phyloP scores from a whole-genome alignment of 1,140 invertebrate species.

The Aradophagus sp. region DNA sequence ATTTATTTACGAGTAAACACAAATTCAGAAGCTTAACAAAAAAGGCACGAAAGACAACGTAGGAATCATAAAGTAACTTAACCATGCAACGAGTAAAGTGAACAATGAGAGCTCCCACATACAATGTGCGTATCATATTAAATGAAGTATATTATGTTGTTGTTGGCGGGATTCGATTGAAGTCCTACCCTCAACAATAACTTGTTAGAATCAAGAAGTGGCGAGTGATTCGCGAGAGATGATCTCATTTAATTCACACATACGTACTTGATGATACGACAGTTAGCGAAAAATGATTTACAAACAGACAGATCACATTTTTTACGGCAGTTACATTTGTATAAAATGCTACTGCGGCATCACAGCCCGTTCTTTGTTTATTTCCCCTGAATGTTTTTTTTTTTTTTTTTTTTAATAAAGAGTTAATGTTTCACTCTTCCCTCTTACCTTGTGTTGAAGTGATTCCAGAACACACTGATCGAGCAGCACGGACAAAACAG shows the following conservation, averaged over 20 bases:
- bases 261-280: conserved; percentile 48
- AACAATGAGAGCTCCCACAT: conserved; percentile 53
- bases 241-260: conserved; percentile 55
- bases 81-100: conserved; percentile 76
- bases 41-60: conserved; percentile 74
- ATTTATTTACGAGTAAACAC: conserved; percentile 64
- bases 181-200: conserved; percentile 45
- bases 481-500: conserved; percentile 81
- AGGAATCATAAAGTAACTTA: conserved; percentile 74
- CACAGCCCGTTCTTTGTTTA: too few relatives aligned
- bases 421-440: conserved; percentile 42
- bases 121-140: conserved; percentile 35
- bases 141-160: conserved; percentile 38
- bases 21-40: conserved; percentile 68
- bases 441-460: conserved; percentile 98
- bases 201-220: conserved; percentile 40
- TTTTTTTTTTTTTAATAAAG: conserved; percentile 47
- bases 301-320: conserved; percentile 54
- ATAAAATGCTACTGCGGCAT: conserved; percentile 38
- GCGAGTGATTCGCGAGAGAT: conserved; percentile 52
- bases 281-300: conserved; percentile 56
- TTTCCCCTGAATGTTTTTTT: too few relatives aligned
- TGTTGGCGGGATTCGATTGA: conserved; percentile 47
- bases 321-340: conserved; percentile 34
- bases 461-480: conserved; percentile 96